Percentiles rank a stretch among this genome's conserved stretches.
These are phyloP conservation scores for Campoletis sonorensis DNA, from an alignment of 1,140 invertebrate species.

Conservation along the genomic window DNA sequence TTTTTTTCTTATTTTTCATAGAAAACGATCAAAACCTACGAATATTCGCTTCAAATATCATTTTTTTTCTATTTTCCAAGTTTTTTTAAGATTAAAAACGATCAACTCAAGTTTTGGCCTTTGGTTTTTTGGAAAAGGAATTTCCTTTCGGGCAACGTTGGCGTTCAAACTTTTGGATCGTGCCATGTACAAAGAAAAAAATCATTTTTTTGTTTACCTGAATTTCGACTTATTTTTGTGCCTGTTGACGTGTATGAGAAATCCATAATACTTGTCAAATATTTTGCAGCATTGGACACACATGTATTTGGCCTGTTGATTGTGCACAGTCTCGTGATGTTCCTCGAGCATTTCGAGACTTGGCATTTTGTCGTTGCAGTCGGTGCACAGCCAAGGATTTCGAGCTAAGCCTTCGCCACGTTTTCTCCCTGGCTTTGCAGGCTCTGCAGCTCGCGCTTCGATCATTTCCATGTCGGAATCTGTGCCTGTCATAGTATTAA, in stretches of 20 bases:
- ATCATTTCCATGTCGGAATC: constrained; percentile 73
- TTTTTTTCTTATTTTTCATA: no score
- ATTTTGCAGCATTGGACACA: constrained; percentile 80
- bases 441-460: constrained; percentile 59
- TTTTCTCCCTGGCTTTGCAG: constrained; percentile 59
- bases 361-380: constrained; percentile 76
- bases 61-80: no score
- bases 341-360: constrained; percentile 76
- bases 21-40: no score
- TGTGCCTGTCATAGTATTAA: constrained; percentile 60
- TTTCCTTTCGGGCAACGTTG: no score
- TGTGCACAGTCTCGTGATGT: constrained; percentile 77
- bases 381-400: constrained; percentile 79
- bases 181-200: no score
- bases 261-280: constrained; percentile 79
- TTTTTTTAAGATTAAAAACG: no score
- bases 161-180: constrained; percentile 3
- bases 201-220: constrained; percentile 62
- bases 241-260: constrained; percentile 78
- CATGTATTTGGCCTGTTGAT: constrained; percentile 77
- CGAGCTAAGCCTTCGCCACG: constrained; percentile 69
- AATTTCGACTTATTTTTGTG: constrained; percentile 78
- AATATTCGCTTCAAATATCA: no score
- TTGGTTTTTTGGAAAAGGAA: no score
- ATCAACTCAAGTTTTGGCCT: no score